phyloP scores from a whole-genome alignment of 2,888 invertebrate genomes.

The Trisateles emortualis region DNA sequence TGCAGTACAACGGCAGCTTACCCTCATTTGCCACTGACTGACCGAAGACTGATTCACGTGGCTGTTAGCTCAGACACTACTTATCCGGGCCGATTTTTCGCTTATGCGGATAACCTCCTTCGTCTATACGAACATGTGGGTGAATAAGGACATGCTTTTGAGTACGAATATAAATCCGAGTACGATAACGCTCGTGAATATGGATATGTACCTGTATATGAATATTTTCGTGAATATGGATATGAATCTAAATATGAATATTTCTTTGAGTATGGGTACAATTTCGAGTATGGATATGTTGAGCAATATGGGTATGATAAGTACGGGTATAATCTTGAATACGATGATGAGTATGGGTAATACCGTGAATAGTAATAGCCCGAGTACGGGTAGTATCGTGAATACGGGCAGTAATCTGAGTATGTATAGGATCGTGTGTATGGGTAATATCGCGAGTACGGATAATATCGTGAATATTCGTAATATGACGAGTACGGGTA shows the following conservation, averaged over 20 bases:
- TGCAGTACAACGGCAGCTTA: no score
- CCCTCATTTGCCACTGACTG: no score
- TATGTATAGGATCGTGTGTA: background rate
- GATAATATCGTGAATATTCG: constrained; percentile 2
- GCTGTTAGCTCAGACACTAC: no score
- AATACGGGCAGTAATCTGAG: background rate
- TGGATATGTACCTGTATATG: background rate
- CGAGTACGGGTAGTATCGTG: background rate
- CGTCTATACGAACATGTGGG: background rate
- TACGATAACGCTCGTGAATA: background rate
- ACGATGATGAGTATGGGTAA: background rate
- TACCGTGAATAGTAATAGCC: background rate
- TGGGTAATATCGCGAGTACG: background rate
- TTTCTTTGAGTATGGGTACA: background rate
- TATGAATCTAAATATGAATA: background rate
- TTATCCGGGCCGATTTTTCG: background rate
- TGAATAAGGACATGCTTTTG: background rate
- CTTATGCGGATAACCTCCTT: background rate
- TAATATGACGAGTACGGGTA: constrained; percentile 10
- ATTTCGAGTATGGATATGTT: background rate
- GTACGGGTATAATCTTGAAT: background rate
- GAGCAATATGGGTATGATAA: background rate
- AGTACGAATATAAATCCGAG: background rate
- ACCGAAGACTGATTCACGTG: no score
- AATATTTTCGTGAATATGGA: background rate